Conservation (phyloP, 2,113 vertebrate species). For the Galeopterus variegatus region DNA sequence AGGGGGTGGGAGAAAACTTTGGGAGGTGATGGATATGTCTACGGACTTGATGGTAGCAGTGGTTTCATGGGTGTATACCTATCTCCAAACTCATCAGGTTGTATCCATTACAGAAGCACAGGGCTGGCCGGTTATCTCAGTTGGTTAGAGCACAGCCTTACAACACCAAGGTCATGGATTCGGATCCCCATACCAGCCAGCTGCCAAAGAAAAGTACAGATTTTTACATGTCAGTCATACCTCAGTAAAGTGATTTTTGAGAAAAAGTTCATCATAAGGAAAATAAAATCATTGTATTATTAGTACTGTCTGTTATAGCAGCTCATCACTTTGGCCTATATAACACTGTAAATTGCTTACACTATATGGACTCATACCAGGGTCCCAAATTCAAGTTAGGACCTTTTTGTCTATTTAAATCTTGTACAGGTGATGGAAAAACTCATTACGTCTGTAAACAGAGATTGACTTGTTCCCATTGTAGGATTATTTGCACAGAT, state of each 20-base stretch:
- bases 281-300: slow-evolving; percentile 54
- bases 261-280: neutral
- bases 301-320: slow-evolving; percentile 26
- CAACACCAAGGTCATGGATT: too few relatives aligned
- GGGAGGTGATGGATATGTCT: neutral
- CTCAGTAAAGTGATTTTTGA: neutral
- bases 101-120: neutral
- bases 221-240: neutral
- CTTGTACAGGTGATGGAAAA: neutral
- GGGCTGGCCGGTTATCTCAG: too few relatives aligned
- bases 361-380: neutral
- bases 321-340: neutral
- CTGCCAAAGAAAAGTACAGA: neutral
- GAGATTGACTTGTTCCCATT: neutral
- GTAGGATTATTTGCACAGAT: slow-evolving; percentile 14
- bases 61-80: neutral
- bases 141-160: too few relatives aligned
- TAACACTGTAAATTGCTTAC: neutral
- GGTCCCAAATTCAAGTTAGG: slow-evolving; percentile 46
- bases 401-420: slow-evolving; percentile 4
- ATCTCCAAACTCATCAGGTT: neutral
- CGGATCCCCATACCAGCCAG: too few relatives aligned
- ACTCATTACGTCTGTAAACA: neutral
- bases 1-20: neutral
- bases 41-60: neutral